Conservation (phyloP, 2,888 invertebrate species). For the Tiliacea aurago region DNA sequence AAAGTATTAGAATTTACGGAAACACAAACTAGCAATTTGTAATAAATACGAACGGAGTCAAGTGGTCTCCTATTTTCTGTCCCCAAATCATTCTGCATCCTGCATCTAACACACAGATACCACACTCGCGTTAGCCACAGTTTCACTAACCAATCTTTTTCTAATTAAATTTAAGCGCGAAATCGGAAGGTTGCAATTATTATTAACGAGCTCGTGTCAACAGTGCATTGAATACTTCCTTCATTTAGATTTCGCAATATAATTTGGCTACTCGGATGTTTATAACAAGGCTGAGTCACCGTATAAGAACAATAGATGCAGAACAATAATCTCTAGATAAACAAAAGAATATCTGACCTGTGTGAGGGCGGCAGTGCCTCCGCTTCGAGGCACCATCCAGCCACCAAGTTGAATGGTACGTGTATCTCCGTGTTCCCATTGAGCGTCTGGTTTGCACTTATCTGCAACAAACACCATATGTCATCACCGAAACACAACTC, state of each 20-base stretch:
- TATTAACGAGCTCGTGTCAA: constrained; percentile 10
- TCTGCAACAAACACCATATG: constrained; percentile 75
- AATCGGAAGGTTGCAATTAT: neutral
- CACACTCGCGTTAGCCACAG: constrained; percentile 4
- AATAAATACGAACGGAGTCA: constrained; percentile 42
- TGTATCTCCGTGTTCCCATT: constrained; percentile 89
- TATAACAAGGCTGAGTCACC: constrained; percentile 30
- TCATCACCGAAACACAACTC: constrained; percentile 31
- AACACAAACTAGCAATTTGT: neutral
- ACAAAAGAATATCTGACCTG: constrained; percentile 78
- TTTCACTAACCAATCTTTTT: neutral
- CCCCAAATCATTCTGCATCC: constrained; percentile 17
- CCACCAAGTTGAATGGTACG: constrained; percentile 95
- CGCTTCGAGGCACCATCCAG: constrained; percentile 98
- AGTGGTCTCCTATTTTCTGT: constrained; percentile 3
- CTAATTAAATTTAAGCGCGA: neutral
- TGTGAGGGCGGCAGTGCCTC: constrained; percentile 93
- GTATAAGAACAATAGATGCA: constrained; percentile 42
- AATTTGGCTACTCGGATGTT: constrained; percentile 28
- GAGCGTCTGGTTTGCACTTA: constrained; percentile 88
- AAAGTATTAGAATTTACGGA: neutral
- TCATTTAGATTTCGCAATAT: constrained; percentile 31
- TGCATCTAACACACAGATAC: neutral
- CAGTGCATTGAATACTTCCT: constrained; percentile 25
- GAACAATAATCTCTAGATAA: constrained; percentile 34